Base-by-base conservation (phyloP, 2,888 invertebrate species). In the Drosophila anomalata region DNA sequence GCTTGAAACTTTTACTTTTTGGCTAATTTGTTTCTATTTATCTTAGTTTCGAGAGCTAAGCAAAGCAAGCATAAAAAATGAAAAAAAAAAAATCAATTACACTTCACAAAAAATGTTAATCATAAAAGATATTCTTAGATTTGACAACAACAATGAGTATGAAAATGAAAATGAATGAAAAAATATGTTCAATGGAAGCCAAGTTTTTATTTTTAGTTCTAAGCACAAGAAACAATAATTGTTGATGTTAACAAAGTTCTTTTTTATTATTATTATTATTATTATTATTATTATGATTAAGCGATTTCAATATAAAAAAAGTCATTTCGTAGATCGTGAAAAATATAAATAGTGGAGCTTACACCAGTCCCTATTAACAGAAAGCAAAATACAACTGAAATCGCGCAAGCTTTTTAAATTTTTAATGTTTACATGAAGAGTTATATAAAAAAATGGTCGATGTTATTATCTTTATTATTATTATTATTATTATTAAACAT, bases 131-230 rank as follows among this genome's bases (percentile, higher is more conserved):
- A 54, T 54, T 46, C 46, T 39, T 65, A 53, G 26, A 65, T 39
- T 22, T 46, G 17, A 63, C 50, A 63, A 63, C 22, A 51, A 63
- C 8, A 31, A 36, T n/a, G 31, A 55, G 65, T 52, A 63, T 22
- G 29, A 61, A 60, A n/a, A 36, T 36, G n/a, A 53, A 58, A 41
- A 12, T 52, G 74, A 50, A 72, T 73, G 33, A 12, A 33, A 36
- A 36, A 7, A 36, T 78, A 82, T 80, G 87, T 87, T 87, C 48
- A 77, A 87, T 78, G 72, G 20, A 77, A 82, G 84, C 87, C 71
- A 75, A 78, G 86, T 87, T 81, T 81, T 87, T 77, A 81, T 60
- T 72, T 77, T 84, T 87, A 82, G 79, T 84, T 82, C 11, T 82
- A 82, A 82, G 82, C 82, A 78, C 81, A 86, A 77, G 56, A 66